Evolutionary conservation across 1,140 invertebrate species (phyloP), one percentile per base, ranked within the genome.

Genomic region (Prorops nasuta): DNA sequence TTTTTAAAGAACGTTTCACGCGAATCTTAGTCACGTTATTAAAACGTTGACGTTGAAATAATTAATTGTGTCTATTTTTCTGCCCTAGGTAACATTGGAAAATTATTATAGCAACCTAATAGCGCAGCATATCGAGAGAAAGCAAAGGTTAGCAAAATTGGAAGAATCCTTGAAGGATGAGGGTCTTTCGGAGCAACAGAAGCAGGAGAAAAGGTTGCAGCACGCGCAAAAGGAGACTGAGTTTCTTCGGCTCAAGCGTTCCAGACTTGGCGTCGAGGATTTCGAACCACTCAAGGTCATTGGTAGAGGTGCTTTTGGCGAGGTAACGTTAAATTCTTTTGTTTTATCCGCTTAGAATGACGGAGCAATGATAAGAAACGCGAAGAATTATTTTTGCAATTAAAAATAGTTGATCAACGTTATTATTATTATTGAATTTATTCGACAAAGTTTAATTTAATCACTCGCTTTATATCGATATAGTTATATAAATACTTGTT

Each of bases 81-180:
- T 21, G 3, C n/a, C n/a, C n/a, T 53, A 73, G 73, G 75, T 99
- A 60, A 97, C 96, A 42, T 80, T 99, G 67, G 97, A 99, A 80
- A 98, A 98, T 79, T 99, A 98, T 80, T 99, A 99, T 78, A 94
- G 89, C 72, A 98, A 99, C 81, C 86, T 98, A 66, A 92, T 98
- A 72, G 86, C 92, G 65, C 96, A 98, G 74, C 94, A 98, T 79
- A 87, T 94, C 63, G 98, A 99, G 79, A 83, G 97, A 65, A 95
- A 98, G 77, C 94, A 96, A 67, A 89, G 93, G 72, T 84, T 94
- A 68, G 91, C 92, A 20, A 92, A 94, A 71, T 77, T 98, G 54
- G 94, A 98, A 80, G 92, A 96, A 78, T 90, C 92, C 35, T 83
- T 98, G 72, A 94, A 93, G 76, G 92, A 96, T 77, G 94, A 97